Evolutionary conservation across 2,888 invertebrate genomes (phyloP).

Genomic region (Drosophila kambysellisi): DNA sequence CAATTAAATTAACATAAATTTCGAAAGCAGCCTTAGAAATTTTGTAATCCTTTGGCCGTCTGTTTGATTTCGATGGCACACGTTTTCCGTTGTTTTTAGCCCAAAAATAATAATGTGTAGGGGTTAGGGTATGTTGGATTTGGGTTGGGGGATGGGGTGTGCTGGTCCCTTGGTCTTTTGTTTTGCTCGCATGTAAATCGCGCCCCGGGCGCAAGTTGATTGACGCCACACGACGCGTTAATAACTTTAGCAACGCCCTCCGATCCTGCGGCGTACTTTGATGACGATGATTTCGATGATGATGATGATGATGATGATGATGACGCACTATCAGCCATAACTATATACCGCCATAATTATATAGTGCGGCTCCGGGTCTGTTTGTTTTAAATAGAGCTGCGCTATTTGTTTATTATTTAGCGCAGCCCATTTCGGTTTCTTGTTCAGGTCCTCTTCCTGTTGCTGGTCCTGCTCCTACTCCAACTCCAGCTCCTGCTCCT

Average conservation of each 20-base stretch:
- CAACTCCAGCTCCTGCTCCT: slow-evolving; percentile 5
- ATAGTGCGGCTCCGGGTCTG: slow-evolving; percentile 45
- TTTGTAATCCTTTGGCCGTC: slow-evolving; percentile 51
- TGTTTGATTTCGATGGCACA: slow-evolving; percentile 54
- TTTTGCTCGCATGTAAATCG: slow-evolving; percentile 59
- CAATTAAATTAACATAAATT: slow-evolving; percentile 80
- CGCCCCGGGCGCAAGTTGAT: slow-evolving; percentile 67
- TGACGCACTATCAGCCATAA: slow-evolving; percentile 70
- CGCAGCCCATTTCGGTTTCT: slow-evolving; percentile 19
- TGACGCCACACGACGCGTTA: slow-evolving; percentile 80
- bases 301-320: slow-evolving; percentile 50
- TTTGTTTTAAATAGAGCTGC: slow-evolving; percentile 61
- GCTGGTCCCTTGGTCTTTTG: slow-evolving; percentile 33
- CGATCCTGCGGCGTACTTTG: slow-evolving; percentile 66
- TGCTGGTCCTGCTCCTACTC: slow-evolving; percentile 19
- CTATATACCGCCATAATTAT: slow-evolving; percentile 63
- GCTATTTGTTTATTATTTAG: slow-evolving; percentile 74
- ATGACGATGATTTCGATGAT: slow-evolving; percentile 30
- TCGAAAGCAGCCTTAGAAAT: slow-evolving; percentile 50
- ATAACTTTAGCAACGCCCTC: slow-evolving; percentile 78
- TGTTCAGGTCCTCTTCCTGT: slow-evolving; percentile 7
- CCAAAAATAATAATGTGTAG: slow-evolving; percentile 43
- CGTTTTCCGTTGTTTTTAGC: slow-evolving; percentile 68
- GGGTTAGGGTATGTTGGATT: not conserved
- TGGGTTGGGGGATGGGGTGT: not conserved